Base-by-base conservation (phyloP, 2,888 invertebrate genomes). In the Cacoxenus indagator region DNA sequence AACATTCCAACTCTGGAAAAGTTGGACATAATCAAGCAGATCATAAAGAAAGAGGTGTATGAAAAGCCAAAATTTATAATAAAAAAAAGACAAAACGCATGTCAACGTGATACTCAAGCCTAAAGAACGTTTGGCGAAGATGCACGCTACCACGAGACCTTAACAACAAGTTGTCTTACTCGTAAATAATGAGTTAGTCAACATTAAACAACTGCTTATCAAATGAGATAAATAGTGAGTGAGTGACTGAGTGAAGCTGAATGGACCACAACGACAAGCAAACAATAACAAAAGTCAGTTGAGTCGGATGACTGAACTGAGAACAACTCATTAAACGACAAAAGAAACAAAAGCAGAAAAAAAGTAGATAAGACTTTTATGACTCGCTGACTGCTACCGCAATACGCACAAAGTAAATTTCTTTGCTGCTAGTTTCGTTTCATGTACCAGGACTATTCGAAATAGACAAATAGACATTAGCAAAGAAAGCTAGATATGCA, bases 141-240 rank as follows among this genome's bases (percentile, higher is more conserved):
- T n/a, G n/a, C n/a, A n/a, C n/a, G n/a, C n/a, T n/a, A n/a, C n/a
- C n/a, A n/a, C n/a, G n/a, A n/a, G n/a, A n/a, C n/a, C n/a, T n/a
- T n/a, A 57, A 61, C 65, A 64, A 69, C 69, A 59, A 19, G 71
- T 75, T 77, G 78, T 76, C 72, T 76, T 69, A 71, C 73, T 73
- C 77, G 79, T 77, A 79, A 81, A 78, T 75, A 81, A 79, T 78
- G n/a, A n/a, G 72, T 71, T 71, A 66, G 62, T 71, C 78, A 81
- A 81, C 76, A 78, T 75, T 14, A 62, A 62, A 22, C 19, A 54
- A 54, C 37, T 37, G 17, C 48, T 17, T 48, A 48, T 48, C 48
- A 5, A 37, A 19, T n/a, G 48, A 48, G 48, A 57, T 57, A 57
- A 57, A 29, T 17, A 8, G n/a, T 24, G 26, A 11, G 8, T 54